These are phyloP conservation scores for Opisthocomus hoazin DNA, from an alignment of 2,113 vertebrate genomes.

Conservation along the genomic window DNA sequence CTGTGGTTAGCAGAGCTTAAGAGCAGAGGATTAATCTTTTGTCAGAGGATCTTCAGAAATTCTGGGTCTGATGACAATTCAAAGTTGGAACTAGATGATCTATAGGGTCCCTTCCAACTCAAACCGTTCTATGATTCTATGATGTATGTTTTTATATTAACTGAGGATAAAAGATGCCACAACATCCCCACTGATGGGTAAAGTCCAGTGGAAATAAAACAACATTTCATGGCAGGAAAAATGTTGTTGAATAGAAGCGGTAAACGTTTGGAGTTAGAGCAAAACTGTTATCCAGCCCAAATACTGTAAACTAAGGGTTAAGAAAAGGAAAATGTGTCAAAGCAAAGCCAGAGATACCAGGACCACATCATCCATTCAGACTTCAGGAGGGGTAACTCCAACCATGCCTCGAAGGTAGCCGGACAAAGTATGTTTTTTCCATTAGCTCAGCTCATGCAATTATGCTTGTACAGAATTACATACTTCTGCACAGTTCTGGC, in stretches of 20 bases:
- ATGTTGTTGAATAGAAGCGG: neutral
- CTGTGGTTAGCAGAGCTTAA: neutral
- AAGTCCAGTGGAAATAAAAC: neutral
- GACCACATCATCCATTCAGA: neutral
- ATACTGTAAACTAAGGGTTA: constrained; percentile 14
- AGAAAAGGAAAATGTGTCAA: neutral
- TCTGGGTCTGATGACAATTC: neutral
- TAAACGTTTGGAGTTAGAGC: neutral
- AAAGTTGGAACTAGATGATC: no score
- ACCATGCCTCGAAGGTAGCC: constrained; percentile 47
- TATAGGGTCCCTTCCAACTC: no score
- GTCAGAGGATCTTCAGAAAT: neutral
- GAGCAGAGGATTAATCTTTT: neutral
- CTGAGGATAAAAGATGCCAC: neutral
- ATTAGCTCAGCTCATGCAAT: constrained; percentile 33
- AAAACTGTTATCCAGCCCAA: neutral
- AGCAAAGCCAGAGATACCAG: constrained; percentile 9
- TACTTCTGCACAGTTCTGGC: constrained; percentile 25
- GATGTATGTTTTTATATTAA: neutral
- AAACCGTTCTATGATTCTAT: no score
- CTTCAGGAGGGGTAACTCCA: neutral
- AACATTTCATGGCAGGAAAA: neutral
- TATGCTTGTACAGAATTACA: constrained; percentile 26
- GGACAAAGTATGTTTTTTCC: constrained; percentile 37
- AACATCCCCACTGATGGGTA: neutral